Evolutionary conservation across 1,140 invertebrate genomes (phyloP).

Genomic region (Phortica variegata): DNA sequence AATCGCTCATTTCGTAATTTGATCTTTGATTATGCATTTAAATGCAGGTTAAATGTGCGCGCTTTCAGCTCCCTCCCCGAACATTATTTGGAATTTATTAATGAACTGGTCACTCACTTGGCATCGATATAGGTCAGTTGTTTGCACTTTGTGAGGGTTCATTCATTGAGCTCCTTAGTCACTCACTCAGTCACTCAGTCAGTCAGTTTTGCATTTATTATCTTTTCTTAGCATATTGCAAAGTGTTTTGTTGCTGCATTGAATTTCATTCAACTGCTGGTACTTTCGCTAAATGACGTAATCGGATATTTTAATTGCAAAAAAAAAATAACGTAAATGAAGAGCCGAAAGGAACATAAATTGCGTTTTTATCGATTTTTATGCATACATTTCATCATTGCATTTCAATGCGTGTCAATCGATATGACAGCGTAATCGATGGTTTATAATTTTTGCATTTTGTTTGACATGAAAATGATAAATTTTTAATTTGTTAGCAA

Average conservation of each 20-base stretch:
- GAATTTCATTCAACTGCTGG: slow-evolving; percentile 32
- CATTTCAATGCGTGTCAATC: too few species aligned
- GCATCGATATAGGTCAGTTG: slow-evolving; percentile 15
- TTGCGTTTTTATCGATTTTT: slow-evolving; percentile 8
- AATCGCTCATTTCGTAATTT: slow-evolving; percentile 39
- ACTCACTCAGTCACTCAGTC: too few species aligned
- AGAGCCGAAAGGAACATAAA: too few species aligned
- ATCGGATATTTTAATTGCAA: slow-evolving; percentile 36
- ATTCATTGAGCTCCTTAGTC: slow-evolving; percentile 19
- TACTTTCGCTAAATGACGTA: too few species aligned
- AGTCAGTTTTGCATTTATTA: too few species aligned
- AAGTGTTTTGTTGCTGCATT: slow-evolving; percentile 27
- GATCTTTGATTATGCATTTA: slow-evolving; percentile 36
- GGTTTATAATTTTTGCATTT: too few species aligned
- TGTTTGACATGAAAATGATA: too few species aligned
- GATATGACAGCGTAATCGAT: too few species aligned
- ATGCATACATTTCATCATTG: too few species aligned
- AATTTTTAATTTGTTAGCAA: too few species aligned
- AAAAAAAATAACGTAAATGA: too few species aligned
- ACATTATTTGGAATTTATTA: slow-evolving; percentile 16
- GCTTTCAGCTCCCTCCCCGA: slow-evolving; percentile 20
- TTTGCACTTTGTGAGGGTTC: slow-evolving; percentile 37
- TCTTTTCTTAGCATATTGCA: slow-evolving; percentile 19
- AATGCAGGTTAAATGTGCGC: slow-evolving; percentile 43
- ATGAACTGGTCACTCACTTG: slow-evolving; percentile 9